These are phyloP conservation scores for Porites divaricata DNA, from an alignment of 92 coral and sea anemone genomes.

Conservation along the genomic window DNA sequence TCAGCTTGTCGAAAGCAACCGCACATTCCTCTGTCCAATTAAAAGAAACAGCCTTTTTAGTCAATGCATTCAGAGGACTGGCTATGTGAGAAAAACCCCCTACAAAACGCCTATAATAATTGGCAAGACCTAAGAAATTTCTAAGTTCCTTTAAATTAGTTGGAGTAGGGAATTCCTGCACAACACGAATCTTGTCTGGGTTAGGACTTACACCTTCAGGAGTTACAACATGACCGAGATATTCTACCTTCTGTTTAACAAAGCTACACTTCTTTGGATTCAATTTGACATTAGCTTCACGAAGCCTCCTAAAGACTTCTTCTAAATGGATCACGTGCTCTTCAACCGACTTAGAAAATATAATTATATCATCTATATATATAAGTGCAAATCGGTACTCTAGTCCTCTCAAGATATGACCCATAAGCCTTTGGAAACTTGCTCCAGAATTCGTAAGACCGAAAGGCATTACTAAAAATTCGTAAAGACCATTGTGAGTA, in stretches of 20 bases:
- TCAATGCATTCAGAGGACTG: slow-evolving; percentile 25
- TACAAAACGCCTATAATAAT: slow-evolving; percentile 16
- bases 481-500: slow-evolving; percentile 22
- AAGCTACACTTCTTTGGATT: slow-evolving; percentile 67
- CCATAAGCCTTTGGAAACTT: slow-evolving; percentile 37
- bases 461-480: slow-evolving; percentile 18
- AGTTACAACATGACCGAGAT: background rate
- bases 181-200: no score
- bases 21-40: slow-evolving; percentile 3
- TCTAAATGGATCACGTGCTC: slow-evolving; percentile 49
- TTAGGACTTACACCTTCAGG: slow-evolving; percentile 21
- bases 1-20: slow-evolving; percentile 37
- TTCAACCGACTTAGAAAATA: slow-evolving; percentile 17
- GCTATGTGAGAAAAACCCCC: slow-evolving; percentile 41
- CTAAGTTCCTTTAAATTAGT: no score
- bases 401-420: background rate
- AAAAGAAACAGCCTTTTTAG: slow-evolving; percentile 23
- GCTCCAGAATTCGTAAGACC: slow-evolving; percentile 28
- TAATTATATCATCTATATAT: slow-evolving; percentile 41
- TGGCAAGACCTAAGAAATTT: no score
- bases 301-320: slow-evolving; percentile 54
- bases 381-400: slow-evolving; percentile 13
- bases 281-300: slow-evolving; percentile 60
- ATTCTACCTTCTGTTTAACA: background rate
- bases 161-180: no score